Conservation (phyloP, 2,113 vertebrate species). For the Oncorhynchus kisutch region DNA sequence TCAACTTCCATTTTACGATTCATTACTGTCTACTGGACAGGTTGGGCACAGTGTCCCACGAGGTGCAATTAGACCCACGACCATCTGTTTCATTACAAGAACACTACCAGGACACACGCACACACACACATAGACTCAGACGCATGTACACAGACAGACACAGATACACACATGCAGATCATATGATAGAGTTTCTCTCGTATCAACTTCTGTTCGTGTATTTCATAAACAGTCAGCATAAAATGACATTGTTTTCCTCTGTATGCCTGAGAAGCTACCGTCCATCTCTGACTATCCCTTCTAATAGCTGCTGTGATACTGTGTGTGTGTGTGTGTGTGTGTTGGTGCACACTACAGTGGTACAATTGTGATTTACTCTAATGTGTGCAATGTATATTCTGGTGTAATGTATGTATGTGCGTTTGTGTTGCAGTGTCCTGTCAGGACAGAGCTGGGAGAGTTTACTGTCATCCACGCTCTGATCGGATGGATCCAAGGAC, state of each 20-base stretch:
- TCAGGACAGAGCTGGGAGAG: constrained; percentile 78
- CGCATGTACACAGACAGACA: constrained; percentile 12
- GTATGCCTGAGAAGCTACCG: too few species aligned
- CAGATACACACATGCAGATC: background rate
- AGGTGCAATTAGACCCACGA: constrained; percentile 56
- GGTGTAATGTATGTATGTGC: background rate
- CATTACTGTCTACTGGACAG: constrained; percentile 36
- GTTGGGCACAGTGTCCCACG: constrained; percentile 44
- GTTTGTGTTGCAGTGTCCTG: constrained; percentile 39
- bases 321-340: too few species aligned
- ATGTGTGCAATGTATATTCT: background rate
- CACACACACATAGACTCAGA: constrained; percentile 20
- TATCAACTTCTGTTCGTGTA: too few species aligned
- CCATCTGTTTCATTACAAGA: constrained; percentile 47
- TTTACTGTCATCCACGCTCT: constrained; percentile 84
- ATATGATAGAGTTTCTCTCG: too few species aligned
- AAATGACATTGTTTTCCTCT: background rate
- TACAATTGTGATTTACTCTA: too few species aligned
- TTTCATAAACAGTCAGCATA: background rate
- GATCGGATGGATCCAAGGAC: constrained; percentile 83
- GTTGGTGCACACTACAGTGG: too few species aligned
- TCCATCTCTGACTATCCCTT: too few species aligned
- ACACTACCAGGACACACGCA: constrained; percentile 31
- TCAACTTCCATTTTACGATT: constrained; percentile 15
- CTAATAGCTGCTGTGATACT: too few species aligned